Percentiles rank a stretch among this genome's conserved stretches.
Conservation (phyloP, 30 jellyfish, hydroid and myxozoan species). For the Pelagia noctiluca region DNA sequence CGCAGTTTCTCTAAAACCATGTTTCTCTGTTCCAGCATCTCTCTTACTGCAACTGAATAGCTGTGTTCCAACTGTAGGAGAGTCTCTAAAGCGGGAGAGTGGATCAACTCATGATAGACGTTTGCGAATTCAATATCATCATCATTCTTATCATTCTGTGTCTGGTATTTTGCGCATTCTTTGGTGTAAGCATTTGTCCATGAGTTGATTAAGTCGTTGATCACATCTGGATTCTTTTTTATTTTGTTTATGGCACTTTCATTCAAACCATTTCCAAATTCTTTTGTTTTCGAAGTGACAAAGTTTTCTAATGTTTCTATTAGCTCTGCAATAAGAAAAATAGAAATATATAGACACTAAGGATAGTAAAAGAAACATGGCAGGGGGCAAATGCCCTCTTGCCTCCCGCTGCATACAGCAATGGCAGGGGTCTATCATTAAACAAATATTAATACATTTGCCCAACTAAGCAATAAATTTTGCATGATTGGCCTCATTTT, state of each 20-base stretch:
- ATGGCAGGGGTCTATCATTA: too few species aligned
- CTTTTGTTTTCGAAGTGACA: slow-evolving; percentile 73
- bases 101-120: slow-evolving; percentile 87
- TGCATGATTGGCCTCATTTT: too few species aligned
- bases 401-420: background rate
- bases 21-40: slow-evolving; percentile 74
- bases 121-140: slow-evolving; percentile 80
- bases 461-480: too few species aligned
- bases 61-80: slow-evolving; percentile 87
- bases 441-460: too few species aligned
- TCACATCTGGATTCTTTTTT: slow-evolving; percentile 32
- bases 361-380: background rate
- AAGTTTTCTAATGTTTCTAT: slow-evolving; percentile 58
- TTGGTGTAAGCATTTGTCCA: slow-evolving; percentile 77
- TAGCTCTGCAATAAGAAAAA: slow-evolving; percentile 51
- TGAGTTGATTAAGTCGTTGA: slow-evolving; percentile 33
- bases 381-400: background rate
- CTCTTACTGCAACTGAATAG: slow-evolving; percentile 83
- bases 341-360: background rate
- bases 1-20: slow-evolving; percentile 63
- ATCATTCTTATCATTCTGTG: slow-evolving; percentile 39
- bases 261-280: slow-evolving; percentile 17
- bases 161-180: slow-evolving; percentile 53
- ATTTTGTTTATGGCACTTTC: slow-evolving; percentile 6
- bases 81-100: slow-evolving; percentile 96